These are phyloP conservation scores for Sorex fumeus DNA, from an alignment of 2,113 vertebrate genomes.

Conservation along the genomic window DNA sequence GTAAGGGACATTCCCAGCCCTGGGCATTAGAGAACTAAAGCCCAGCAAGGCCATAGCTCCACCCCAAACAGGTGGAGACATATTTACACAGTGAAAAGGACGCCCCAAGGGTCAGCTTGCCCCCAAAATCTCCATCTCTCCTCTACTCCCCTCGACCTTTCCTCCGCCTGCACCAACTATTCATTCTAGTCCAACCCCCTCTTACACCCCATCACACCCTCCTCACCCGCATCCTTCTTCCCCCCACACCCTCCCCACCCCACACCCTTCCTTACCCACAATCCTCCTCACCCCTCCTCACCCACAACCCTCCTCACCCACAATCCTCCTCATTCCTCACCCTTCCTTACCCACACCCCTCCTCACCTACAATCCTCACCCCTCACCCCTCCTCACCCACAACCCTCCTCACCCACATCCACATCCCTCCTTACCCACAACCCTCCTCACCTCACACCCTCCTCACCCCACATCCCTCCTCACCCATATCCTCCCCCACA, in stretches of 20 bases:
- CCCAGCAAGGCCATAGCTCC: slow-evolving; percentile 17
- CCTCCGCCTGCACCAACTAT: neutral
- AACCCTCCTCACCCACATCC: no score
- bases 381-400: no score
- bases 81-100: slow-evolving; percentile 61
- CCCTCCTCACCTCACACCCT: neutral
- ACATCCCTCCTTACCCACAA: neutral
- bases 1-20: slow-evolving; percentile 35
- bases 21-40: neutral
- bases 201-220: neutral
- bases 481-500: neutral
- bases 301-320: no score
- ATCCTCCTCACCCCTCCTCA: no score
- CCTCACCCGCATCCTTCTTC: no score
- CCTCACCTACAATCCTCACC: no score
- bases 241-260: neutral
- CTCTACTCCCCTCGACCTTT: neutral
- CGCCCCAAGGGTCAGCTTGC: neutral
- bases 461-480: neutral
- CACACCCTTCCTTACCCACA: no score
- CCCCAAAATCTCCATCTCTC: no score
- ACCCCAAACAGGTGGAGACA: slow-evolving; percentile 62
- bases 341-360: no score
- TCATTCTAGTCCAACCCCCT: neutral
- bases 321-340: no score